Evolutionary conservation across 1,140 invertebrate genomes (phyloP), one percentile per base, ranked within the genome.

Genomic region (Caenorhabditis inopinata): DNA sequence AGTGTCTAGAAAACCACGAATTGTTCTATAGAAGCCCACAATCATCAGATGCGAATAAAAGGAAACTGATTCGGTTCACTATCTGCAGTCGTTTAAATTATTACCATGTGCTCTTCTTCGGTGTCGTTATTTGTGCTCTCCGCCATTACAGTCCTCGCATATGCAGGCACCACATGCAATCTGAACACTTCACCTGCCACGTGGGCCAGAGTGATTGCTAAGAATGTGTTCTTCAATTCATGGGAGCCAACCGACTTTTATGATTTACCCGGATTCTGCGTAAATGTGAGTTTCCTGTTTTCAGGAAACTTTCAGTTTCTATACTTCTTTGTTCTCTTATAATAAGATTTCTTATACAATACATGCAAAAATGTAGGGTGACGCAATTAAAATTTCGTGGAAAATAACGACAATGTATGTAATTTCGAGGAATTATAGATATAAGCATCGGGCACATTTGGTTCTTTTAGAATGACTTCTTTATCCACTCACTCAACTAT

Each of bases 201-300:
- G 23, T 68, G 58, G 58, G 32, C 58, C 18, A n/a, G n/a, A 21
- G 32, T 68, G 11, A n/a, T 21, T 6, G 58, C 58, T 9, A 38
- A 42, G 9, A 68, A 68, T 68, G 32, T 68, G n/a, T 68, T 68
- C 32, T 68, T 68, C 58, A 68, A 68, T 38, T 29, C 58, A 9
- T 68, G 21, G n/a, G 58, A 68, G n/a, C 58, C 58, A 12, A 32
- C 35, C 23, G 38, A 42, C 7, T 68, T 38, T 42, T 68, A 38
- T 7, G 11, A 5, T 18, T 16, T n/a, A 6, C 29, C 29, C 12
- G 58, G 58, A 38, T 68, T 68, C 32, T 68, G 58, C 38, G 58
- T 68, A 4, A 68, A 68, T 68, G 58, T 68, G 32, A 42, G 58
- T 68, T 68, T 0, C 1, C 7, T 21, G n/a, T 1, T 32, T 16